Evolutionary conservation across 2,888 invertebrate species (phyloP), one percentile per base, ranked within the genome.

Genomic region (Alloscopus bannaensis): DNA sequence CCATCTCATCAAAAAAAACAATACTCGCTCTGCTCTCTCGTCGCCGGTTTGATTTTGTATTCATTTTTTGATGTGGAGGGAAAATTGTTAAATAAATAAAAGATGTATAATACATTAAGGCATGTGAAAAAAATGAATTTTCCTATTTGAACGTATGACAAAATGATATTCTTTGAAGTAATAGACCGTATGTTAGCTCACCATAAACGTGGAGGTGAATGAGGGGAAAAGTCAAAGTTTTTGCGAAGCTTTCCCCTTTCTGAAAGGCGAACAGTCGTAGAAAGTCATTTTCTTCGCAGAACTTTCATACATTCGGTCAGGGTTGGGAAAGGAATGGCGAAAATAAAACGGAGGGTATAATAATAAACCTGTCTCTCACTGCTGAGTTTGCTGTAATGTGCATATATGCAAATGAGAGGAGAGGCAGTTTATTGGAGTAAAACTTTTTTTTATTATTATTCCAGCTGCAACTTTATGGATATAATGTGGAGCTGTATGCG

Each of bases 401-500:
- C 36, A 8, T 36, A 8, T 13, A 13, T 36, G 6, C 36, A 6
- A 8, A 8, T 36, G 6, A 8, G 11, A 28, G 57, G 3, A n/a
- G n/a, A 13, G 29, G 4, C 2, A 57, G 4, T 57, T 28, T 28
- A 16, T 3, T 4, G 50, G 50, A 3, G 50, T 81, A 47, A 64
- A 81, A 81, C 76, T 71, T 59, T 65, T 76, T 78, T 81, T 81
- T 85, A 84, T 81, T 84, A 84, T 81, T 82, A 82, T 90, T 90
- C 59, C 91, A 98, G 98, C 95, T 99, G 87, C 98, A 99, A 89
- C 91, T 98, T 77, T 95, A 97, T 87, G 98, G 98, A 1, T 99
- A 96, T 91, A 99, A 99, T 89, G 95, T 95, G 84, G 98, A 98
- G 88, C 90, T 99, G 69, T 99, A 99, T 89, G 94, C 95, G 88